Evolutionary conservation across 2,797 vertebrate species (phyloP), one percentile per base, ranked within the genome.

Genomic region (Tarsius wallacei): DNA sequence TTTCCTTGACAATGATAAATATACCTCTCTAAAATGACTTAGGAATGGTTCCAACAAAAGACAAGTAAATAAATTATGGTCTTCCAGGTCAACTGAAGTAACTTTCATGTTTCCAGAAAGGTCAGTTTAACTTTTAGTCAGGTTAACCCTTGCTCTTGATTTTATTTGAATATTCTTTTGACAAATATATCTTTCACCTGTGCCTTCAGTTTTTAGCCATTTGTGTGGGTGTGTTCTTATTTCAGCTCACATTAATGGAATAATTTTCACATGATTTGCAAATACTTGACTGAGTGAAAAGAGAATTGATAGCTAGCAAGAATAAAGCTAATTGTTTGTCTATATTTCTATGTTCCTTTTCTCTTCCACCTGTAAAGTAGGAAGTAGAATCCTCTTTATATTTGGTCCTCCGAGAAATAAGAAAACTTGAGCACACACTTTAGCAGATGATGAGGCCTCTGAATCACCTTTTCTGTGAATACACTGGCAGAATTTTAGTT

Each of bases 211-310:
- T 51, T 92, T 70, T 68, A 84, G 19, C 19, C n/a, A 57, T 64
- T 63, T 94, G 53, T 64, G 36, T 89, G 59, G 42, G 19, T 19
- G 49, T 61, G 9, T 33, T 88, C 47, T 92, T 47, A 81, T 82
- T 94, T 96, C 82, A 90, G 64, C 74, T 78, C 51, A 51, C 10
- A 16, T 53, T n/a, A 85, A 42, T 31, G 42, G 31, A 82, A 59
- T 92, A 73, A 87, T 95, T 95, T 93, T 59, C 63, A 63, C 19
- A 17, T 51, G 36, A 68, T 63, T 95, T 94, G 61, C 91, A 91
- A 76, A 70, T 73, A 53, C 15, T 51, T 73, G 57, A 2, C 49
- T 92, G 17, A 85, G 19, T 70, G 51, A 64, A 84, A 73, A 66
- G 21, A 68, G 70, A 74, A 85, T 26, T 36, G 0, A 66, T 63